Evolutionary conservation across 1,140 invertebrate genomes (phyloP).

Genomic region (Brachionus angularis): DNA sequence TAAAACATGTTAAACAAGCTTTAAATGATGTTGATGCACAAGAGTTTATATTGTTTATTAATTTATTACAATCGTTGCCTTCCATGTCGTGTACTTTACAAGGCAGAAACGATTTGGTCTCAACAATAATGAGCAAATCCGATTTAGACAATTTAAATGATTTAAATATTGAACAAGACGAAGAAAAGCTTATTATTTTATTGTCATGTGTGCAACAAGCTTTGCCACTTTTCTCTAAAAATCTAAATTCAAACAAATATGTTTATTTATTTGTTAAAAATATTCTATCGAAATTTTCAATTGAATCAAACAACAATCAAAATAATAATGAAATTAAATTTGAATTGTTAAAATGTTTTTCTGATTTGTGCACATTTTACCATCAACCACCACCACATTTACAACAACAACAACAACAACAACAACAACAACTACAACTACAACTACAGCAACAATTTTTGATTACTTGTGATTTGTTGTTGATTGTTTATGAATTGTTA

Average conservation of each 20-base stretch:
- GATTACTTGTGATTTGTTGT: background rate
- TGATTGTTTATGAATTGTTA: background rate
- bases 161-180: conserved; percentile 50
- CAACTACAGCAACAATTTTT: background rate
- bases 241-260: conserved; percentile 79
- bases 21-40: conserved; percentile 74
- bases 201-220: conserved; percentile 41
- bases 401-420: conserved; percentile 72
- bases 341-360: conserved; percentile 78
- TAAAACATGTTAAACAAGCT: conserved; percentile 73
- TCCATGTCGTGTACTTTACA: conserved; percentile 69
- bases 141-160: conserved; percentile 72
- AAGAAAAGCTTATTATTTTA: conserved; percentile 63
- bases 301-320: background rate
- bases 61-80: conserved; percentile 72
- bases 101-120: conserved; percentile 79
- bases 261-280: conserved; percentile 79
- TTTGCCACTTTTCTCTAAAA: conserved; percentile 57
- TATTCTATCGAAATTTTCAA: conserved; percentile 61
- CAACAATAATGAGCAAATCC: conserved; percentile 75
- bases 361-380: conserved; percentile 74
- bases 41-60: conserved; percentile 84
- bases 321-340: conserved; percentile 64
- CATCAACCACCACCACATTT: conserved; percentile 63
- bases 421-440: no score